phyloP scores from a whole-genome alignment of 2,888 invertebrate species.

The Ophion obscuratus region DNA sequence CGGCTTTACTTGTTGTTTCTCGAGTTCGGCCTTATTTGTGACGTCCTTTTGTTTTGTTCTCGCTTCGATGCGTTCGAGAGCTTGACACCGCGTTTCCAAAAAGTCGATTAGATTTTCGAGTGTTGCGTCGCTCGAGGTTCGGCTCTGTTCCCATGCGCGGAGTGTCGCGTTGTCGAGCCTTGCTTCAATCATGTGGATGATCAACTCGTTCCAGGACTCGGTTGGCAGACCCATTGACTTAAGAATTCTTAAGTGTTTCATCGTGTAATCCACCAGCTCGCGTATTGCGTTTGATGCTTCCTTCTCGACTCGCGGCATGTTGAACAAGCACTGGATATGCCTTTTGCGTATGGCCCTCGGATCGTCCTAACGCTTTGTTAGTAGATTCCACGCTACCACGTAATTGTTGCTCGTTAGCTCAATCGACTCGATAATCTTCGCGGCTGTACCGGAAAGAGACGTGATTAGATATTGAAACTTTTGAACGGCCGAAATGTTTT shows the following conservation, averaged over 20 bases:
- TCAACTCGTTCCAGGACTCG: slow-evolving; percentile 61
- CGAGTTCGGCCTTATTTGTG: background rate
- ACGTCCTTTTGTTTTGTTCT: slow-evolving; percentile 5
- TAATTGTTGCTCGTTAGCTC: slow-evolving; percentile 66
- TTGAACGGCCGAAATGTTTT: slow-evolving; percentile 36
- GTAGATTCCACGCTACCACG: slow-evolving; percentile 44
- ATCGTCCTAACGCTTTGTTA: slow-evolving; percentile 65
- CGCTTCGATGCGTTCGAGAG: background rate
- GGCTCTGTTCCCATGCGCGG: slow-evolving; percentile 59
- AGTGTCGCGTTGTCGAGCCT: slow-evolving; percentile 61
- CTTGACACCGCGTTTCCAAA: background rate
- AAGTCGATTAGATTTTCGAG: background rate
- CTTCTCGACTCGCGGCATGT: slow-evolving; percentile 51
- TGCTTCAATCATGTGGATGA: slow-evolving; percentile 61
- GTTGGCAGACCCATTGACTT: slow-evolving; percentile 55
- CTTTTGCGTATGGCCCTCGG: slow-evolving; percentile 58
- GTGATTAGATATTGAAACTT: slow-evolving; percentile 63
- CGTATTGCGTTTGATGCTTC: slow-evolving; percentile 63
- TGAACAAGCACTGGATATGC: slow-evolving; percentile 62
- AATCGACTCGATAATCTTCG: slow-evolving; percentile 64
- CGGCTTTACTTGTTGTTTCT: slow-evolving; percentile 10
- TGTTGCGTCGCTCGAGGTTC: background rate
- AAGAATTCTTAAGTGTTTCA: slow-evolving; percentile 64
- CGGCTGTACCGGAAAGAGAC: slow-evolving; percentile 50
- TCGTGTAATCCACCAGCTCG: slow-evolving; percentile 54